These are phyloP conservation scores for Macaca nemestrina DNA, from an alignment of 2,113 vertebrate species.

Conservation along the genomic window DNA sequence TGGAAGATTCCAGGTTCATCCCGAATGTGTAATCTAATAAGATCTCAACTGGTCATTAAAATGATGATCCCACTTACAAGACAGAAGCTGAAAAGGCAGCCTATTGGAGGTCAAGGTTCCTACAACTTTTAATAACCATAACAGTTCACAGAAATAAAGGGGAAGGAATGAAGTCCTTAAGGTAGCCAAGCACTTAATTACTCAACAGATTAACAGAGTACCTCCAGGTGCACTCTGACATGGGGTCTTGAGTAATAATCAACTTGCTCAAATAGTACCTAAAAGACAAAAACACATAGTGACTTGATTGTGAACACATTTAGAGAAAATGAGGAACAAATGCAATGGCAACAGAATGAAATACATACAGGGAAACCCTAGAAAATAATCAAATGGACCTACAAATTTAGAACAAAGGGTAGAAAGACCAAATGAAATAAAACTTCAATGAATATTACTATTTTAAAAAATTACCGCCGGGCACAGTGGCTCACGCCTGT, in stretches of 20 bases:
- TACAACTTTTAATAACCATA: neutral
- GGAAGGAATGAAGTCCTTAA: neutral
- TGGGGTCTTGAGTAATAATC: neutral
- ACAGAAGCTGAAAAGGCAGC: neutral
- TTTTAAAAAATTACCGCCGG: neutral
- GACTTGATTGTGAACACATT: neutral
- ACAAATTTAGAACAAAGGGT: neutral
- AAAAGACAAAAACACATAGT: neutral
- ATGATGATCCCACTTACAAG: neutral
- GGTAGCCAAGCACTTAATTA: neutral
- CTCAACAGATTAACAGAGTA: neutral
- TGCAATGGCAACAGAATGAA: neutral
- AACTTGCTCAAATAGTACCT: neutral
- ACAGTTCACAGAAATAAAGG: neutral
- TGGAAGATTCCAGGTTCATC: neutral
- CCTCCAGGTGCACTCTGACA: neutral
- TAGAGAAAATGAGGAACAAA: neutral
- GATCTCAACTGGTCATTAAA: neutral
- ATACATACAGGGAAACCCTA: neutral
- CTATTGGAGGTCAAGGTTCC: neutral
- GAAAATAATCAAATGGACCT: neutral
- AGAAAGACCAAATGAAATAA: neutral
- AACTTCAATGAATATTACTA: neutral
- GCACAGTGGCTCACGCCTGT: too few relatives aligned
- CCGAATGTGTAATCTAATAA: neutral